Evolutionary conservation across 2,113 vertebrate genomes (phyloP).

Genomic region (Excalfactoria chinensis): DNA sequence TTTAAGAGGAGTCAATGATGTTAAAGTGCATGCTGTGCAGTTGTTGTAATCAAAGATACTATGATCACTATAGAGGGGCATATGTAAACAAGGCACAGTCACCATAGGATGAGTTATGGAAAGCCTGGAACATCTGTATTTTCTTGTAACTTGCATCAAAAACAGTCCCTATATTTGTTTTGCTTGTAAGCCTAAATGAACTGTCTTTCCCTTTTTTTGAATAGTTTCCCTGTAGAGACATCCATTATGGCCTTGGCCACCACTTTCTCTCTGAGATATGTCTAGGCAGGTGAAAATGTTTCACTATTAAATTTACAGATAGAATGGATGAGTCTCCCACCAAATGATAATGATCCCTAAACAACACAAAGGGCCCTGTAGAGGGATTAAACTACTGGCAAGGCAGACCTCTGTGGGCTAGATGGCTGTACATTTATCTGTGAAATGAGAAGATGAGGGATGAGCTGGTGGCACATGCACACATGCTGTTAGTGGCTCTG

Average conservation of each 20-base stretch:
- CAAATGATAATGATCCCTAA: neutral
- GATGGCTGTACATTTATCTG: neutral
- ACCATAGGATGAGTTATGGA: neutral
- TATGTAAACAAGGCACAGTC: neutral
- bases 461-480: neutral
- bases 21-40: neutral
- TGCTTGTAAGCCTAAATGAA: neutral
- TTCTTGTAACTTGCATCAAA: neutral
- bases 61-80: neutral
- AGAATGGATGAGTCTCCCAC: neutral
- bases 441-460: neutral
- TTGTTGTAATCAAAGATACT: neutral
- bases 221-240: neutral
- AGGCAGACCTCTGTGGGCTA: neutral
- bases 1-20: neutral
- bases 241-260: neutral
- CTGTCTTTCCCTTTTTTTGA: neutral
- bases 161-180: neutral
- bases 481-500: fast-evolving
- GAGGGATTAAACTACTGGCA: neutral
- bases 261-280: neutral
- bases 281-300: neutral
- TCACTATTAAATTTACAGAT: neutral
- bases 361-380: neutral
- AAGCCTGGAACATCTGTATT: neutral